Evolutionary conservation across 30 jellyfish, hydroid and myxozoan species (phyloP).

Genomic region (Hydra vulgaris): DNA sequence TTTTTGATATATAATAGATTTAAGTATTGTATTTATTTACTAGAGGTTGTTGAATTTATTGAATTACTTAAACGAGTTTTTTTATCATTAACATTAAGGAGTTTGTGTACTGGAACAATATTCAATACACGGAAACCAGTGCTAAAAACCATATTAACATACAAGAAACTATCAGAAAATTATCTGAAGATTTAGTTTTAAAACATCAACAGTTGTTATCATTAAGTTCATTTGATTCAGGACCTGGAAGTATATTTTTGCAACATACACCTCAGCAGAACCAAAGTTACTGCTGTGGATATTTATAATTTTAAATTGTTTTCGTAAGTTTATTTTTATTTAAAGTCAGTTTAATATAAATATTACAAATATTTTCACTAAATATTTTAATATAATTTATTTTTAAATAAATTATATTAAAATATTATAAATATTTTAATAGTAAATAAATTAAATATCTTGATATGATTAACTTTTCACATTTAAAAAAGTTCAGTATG

Average conservation of each 20-base stretch:
- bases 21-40: no score
- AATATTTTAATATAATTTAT: no score
- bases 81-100: no score
- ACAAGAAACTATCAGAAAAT: neutral
- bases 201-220: conserved; percentile 15
- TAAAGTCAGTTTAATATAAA: neutral
- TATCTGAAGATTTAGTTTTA: conserved; percentile 28
- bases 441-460: no score
- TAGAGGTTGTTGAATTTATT: no score
- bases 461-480: no score
- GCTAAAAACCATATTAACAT: conserved; percentile 15
- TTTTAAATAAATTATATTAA: no score
- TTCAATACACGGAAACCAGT: conserved; percentile 8
- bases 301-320: neutral
- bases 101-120: conserved; percentile 4
- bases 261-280: neutral
- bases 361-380: no score
- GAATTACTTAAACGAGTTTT: no score
- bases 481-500: no score
- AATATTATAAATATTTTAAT: no score
- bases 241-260: conserved; percentile 21
- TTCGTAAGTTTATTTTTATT: neutral
- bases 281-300: conserved; percentile 19
- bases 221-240: conserved; percentile 15
- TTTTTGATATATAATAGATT: no score